Base-by-base conservation (phyloP, 2,888 invertebrate genomes). In the Ennomos erosarius region DNA sequence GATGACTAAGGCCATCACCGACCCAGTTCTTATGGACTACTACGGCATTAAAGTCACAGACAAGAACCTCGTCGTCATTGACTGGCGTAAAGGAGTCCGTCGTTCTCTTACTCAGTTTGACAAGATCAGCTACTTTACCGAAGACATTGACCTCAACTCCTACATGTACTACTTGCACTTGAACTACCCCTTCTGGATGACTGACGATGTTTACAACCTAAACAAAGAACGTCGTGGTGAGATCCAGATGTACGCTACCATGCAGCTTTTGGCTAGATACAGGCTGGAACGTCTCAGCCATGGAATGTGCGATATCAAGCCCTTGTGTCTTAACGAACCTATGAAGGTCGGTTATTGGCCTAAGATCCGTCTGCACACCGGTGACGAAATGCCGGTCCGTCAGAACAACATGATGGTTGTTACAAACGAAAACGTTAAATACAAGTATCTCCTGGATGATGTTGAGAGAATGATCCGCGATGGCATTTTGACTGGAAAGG, bases 111-210 rank as follows among this genome's bases (percentile, higher is more conserved):
- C 94, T 72, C 89, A 93, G 47, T 94, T 95, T 55, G 94, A 95
- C 75, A 87, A 89, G 26, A 73, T 96, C 61, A 88, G 93, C 45
- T 97, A 97, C 85, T 97, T 95, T 90, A 94, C 94, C 13, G 96
- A 97, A 79, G 97, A 97, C 79, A 88, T 97, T 51, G 96, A 96
- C 65, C 88, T 97, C 10, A 96, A 96, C 84, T 85, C 94, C 10
- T 95, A 94, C 90, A 95, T 95, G 88, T 95, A 94, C 86, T 93
- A 95, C 82, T 90, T 93, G 81, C 94, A 94, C 76, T 88, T 95
- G 79, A 94, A 94, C 78, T 95, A 94, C 80, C 96, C 96, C 5
- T 94, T 89, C 90, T 96, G 95, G 95, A 93, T 95, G 91, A 90
- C 92, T 61, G 94, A 94, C 44, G 89, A 93, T 10, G 84, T 92